Evolutionary conservation across 2,113 vertebrate species (phyloP).

Genomic region (Poecile atricapillus): DNA sequence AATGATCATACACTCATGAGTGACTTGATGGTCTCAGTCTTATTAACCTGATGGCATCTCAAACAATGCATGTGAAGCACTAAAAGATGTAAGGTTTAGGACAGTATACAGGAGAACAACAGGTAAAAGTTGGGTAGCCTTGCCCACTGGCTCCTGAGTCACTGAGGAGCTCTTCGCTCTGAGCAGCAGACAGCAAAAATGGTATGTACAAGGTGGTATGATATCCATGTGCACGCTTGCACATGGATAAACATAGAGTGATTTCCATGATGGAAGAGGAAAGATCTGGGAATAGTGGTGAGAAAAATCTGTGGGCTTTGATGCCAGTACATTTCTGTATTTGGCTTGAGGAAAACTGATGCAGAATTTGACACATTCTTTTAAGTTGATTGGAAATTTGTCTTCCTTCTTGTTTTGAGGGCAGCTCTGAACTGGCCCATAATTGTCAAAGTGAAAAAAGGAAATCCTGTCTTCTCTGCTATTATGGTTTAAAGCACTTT

Average conservation of each 20-base stretch:
- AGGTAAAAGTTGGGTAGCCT: background rate
- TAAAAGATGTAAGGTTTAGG: background rate
- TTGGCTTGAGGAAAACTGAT: constrained; percentile 29
- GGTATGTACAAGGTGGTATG: background rate
- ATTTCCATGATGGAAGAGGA: background rate
- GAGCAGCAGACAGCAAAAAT: background rate
- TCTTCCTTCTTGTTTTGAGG: constrained; percentile 17
- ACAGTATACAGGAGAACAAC: background rate
- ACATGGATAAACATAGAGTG: background rate
- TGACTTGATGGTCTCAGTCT: background rate
- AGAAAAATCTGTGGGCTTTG: background rate
- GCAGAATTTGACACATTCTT: constrained; percentile 38
- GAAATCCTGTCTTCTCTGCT: constrained; percentile 34
- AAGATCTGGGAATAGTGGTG: background rate
- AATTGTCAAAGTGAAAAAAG: constrained; percentile 56
- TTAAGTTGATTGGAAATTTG: constrained; percentile 37
- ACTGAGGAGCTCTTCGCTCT: background rate
- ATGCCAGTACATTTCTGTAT: background rate
- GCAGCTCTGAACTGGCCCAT: constrained; percentile 39
- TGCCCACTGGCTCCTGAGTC: background rate
- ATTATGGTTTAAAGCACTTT: constrained; percentile 60
- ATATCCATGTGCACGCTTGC: background rate
- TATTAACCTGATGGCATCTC: background rate
- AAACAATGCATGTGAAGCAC: background rate
- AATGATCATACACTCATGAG: fast-evolving